Percentiles rank a stretch among this genome's conserved stretches.
These are phyloP conservation scores for Trinectes maculatus DNA, from an alignment of 2,113 vertebrate species.

Conservation along the genomic window DNA sequence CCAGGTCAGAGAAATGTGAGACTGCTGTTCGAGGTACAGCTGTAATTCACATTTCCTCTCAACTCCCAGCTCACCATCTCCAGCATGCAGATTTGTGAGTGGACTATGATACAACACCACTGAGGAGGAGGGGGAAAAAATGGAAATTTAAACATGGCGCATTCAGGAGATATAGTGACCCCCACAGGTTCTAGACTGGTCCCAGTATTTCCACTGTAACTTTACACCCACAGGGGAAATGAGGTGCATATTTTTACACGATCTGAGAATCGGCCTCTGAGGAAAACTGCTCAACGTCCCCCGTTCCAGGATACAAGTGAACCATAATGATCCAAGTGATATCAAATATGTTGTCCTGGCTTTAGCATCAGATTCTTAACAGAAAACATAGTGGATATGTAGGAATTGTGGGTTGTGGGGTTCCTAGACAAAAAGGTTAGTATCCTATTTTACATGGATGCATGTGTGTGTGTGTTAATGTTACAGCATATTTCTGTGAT, in stretches of 20 bases:
- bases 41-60: constrained; percentile 71
- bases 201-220: neutral
- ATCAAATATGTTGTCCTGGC: neutral
- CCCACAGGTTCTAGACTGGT: neutral
- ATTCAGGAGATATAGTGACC: constrained; percentile 13
- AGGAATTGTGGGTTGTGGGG: too few species aligned
- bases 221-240: neutral
- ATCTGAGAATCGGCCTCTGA: too few species aligned
- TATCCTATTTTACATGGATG: neutral
- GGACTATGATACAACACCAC: constrained; percentile 45
- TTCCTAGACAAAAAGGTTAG: too few species aligned
- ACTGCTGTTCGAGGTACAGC: constrained; percentile 44
- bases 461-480: neutral
- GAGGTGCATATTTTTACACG: neutral
- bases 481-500: constrained; percentile 13
- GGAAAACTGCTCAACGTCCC: too few species aligned
- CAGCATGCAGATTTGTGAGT: constrained; percentile 45
- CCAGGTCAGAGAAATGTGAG: constrained; percentile 23
- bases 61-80: constrained; percentile 45
- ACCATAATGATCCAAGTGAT: neutral
- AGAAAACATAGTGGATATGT: neutral
- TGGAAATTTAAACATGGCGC: constrained; percentile 1
- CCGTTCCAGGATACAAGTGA: too few species aligned
- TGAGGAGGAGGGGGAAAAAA: constrained; percentile 28
- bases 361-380: neutral